Evolutionary conservation across 1,140 invertebrate species (phyloP), one percentile per base, ranked within the genome.

Genomic region (Drosophila pectinifera): DNA sequence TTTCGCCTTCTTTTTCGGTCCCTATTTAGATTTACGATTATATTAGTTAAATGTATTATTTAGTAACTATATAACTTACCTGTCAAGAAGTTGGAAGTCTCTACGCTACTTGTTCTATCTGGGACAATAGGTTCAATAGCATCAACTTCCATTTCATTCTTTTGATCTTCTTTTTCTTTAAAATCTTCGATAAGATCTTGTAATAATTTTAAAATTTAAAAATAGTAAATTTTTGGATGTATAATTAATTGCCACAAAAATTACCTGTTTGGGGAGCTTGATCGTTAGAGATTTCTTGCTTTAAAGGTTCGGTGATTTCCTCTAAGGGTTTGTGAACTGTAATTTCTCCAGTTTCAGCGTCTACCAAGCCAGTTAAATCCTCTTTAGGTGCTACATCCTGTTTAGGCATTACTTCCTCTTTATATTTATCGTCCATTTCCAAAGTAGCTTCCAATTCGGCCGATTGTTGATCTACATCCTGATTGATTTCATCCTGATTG

Each of bases 271-370:
- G 2, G 4, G 7, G 3, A 2, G 8, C 24, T 16, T 31, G 13
- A 5, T n/a, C 14, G 5, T 8, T 8, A 13, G 24, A 4, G 7
- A 6, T 22, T 58, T 62, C 53, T 13, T 28, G 13, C 10, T 7
- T 57, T 4, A n/a, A 8, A 20, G 16, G 0, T 0, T 62, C 10
- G 2, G 4, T 7, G 2, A 16, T 24, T 20, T 28, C 51, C 11
- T 57, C 16, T 16, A 61, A 1, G 1, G 49, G 4, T 1, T 56
- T 55, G 13, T 26, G 1, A 13, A 26, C 3, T 38, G 24, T 38
- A 20, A 38, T 61, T 36, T 26, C 20, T 11, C 22, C 31, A 57
- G 16, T 55, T n/a, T 61, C 57, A 36, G 34, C 18, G 3, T 34
- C 55, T 14, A n/a, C 24, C 4, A 26, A 28, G 1, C 8, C 22